These are phyloP conservation scores for Listronotus oregonensis DNA, from an alignment of 1,140 invertebrate species.

Conservation along the genomic window DNA sequence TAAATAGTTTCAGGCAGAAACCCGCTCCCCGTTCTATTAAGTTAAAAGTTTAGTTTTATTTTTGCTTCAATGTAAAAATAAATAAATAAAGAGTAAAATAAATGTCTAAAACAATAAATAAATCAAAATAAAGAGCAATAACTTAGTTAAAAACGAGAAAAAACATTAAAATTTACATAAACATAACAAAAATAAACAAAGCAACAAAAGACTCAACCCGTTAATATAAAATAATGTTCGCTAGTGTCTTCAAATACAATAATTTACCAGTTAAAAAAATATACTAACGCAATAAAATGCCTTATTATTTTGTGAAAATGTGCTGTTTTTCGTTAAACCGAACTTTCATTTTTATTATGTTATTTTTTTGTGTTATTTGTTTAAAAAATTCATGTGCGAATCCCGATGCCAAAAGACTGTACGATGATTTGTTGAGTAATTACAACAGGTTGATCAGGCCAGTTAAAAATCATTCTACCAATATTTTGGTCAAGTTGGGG, in stretches of 20 bases:
- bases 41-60: background rate
- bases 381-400: slow-evolving; percentile 58
- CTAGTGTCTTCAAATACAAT: too few relatives aligned
- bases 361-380: background rate
- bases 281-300: too few relatives aligned
- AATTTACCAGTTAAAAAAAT: too few relatives aligned
- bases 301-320: background rate
- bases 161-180: too few relatives aligned
- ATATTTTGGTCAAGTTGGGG: slow-evolving; percentile 90
- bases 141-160: too few relatives aligned
- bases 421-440: slow-evolving; percentile 93
- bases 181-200: too few relatives aligned
- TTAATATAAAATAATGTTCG: too few relatives aligned
- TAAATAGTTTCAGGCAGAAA: background rate
- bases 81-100: background rate
- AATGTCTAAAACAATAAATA: too few relatives aligned
- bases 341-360: too few relatives aligned
- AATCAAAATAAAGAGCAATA: too few relatives aligned
- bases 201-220: too few relatives aligned
- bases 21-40: background rate
- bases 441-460: slow-evolving; percentile 96
- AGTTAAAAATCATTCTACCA: slow-evolving; percentile 90
- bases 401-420: slow-evolving; percentile 89
- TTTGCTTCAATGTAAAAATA: background rate
- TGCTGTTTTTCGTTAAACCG: background rate